These are phyloP conservation scores for Drosophila ananassae DNA, from an alignment of 1,140 invertebrate genomes.

Conservation along the genomic window DNA sequence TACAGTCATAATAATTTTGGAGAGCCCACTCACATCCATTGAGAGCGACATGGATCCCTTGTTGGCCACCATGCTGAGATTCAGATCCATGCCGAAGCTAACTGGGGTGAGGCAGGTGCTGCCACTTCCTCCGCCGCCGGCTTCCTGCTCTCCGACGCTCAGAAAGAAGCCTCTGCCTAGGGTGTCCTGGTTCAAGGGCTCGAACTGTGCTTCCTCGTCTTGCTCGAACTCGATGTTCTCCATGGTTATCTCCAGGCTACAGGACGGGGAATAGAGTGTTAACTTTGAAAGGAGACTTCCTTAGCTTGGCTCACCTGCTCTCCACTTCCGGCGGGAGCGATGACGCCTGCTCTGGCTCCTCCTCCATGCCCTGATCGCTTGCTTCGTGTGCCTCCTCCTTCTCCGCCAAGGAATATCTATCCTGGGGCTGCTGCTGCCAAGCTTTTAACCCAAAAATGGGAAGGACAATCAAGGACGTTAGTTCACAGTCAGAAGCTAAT, in stretches of 20 bases:
- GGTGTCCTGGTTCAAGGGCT: conserved; percentile 86
- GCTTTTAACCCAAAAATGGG: conserved; percentile 17
- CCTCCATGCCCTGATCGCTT: neutral
- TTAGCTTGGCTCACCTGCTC: conserved; percentile 14
- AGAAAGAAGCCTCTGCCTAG: conserved; percentile 62
- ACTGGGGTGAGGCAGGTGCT: conserved; percentile 72
- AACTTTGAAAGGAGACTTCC: neutral
- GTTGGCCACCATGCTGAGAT: conserved; percentile 75
- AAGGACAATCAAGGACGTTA: conserved; percentile 17
- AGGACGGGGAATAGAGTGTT: neutral
- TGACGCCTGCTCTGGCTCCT: neutral
- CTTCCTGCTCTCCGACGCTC: conserved; percentile 46
- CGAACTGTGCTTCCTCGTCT: conserved; percentile 9
- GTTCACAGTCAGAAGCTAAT: neutral
- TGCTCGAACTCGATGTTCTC: conserved; percentile 30
- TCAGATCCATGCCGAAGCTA: conserved; percentile 65
- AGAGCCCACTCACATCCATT: conserved; percentile 62
- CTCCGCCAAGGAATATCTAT: conserved; percentile 23
- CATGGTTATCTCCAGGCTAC: conserved; percentile 46
- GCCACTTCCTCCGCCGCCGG: conserved; percentile 31
- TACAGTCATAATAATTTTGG: neutral
- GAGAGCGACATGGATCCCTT: conserved; percentile 77
- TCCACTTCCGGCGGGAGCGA: conserved; percentile 6
- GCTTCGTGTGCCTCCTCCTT: conserved; percentile 1
- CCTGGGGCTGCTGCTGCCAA: conserved; percentile 33